phyloP scores from a whole-genome alignment of 64 coral and sea anemone species.

The Porites australiensis region DNA sequence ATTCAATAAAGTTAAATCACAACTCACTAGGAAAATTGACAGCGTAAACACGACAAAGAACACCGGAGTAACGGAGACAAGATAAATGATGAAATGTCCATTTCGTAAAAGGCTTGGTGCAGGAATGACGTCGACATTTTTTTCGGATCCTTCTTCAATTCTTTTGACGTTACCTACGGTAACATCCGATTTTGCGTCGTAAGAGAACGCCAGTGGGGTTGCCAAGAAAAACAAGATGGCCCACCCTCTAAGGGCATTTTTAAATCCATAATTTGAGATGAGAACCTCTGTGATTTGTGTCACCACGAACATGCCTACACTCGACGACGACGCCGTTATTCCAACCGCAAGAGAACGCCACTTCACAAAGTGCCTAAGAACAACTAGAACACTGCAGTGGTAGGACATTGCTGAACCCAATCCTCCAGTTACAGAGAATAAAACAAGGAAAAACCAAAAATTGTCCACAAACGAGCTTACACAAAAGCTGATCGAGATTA shows the following conservation, averaged over 20 bases:
- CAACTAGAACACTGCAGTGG: slow-evolving; percentile 19
- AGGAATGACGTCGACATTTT: neutral
- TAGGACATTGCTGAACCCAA: slow-evolving; percentile 22
- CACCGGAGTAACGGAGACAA: neutral
- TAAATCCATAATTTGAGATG: slow-evolving; percentile 50
- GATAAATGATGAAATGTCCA: neutral
- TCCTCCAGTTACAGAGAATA: slow-evolving; percentile 45
- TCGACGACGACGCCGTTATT: slow-evolving; percentile 10
- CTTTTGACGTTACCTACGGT: too few species aligned
- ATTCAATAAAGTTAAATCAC: too few species aligned
- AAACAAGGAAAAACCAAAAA: slow-evolving; percentile 28
- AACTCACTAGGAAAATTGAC: neutral
- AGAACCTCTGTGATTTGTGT: slow-evolving; percentile 14
- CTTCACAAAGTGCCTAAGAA: slow-evolving; percentile 66
- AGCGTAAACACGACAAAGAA: neutral
- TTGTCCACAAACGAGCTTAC: neutral
- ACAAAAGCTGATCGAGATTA: slow-evolving; percentile 17
- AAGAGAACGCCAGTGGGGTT: too few species aligned
- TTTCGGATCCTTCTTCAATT: too few species aligned
- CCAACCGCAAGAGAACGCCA: slow-evolving; percentile 41
- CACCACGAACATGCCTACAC: slow-evolving; percentile 47
- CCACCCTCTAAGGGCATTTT: slow-evolving; percentile 4
- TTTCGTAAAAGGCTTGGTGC: neutral
- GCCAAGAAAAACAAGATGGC: too few species aligned
- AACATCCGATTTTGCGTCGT: too few species aligned